Evolutionary conservation across 1,140 invertebrate genomes (phyloP).

Genomic region (Andricus grossulariae): DNA sequence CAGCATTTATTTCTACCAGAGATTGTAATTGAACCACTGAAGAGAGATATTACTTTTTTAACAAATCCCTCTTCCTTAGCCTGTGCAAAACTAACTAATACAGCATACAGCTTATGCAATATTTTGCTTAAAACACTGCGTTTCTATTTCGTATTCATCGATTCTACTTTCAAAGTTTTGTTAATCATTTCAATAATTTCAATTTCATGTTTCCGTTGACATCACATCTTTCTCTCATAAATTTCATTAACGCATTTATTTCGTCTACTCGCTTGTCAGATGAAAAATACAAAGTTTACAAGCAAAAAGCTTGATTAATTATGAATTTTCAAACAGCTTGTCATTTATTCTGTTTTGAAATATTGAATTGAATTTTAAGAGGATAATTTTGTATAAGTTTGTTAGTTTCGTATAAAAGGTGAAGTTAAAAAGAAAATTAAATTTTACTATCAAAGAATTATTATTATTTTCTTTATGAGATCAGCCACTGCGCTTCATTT

Average conservation of each 20-base stretch:
- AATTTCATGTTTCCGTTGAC: too few relatives aligned
- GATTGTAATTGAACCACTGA: slow-evolving; percentile 19
- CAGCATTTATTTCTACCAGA: too few relatives aligned
- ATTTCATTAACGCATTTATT: not conserved
- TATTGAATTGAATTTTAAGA: too few relatives aligned
- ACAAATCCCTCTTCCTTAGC: not conserved
- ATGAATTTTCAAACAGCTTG: too few relatives aligned
- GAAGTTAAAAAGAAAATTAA: not conserved
- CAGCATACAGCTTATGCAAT: not conserved
- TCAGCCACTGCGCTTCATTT: too few relatives aligned
- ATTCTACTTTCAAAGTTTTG: not conserved
- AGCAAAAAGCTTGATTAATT: too few relatives aligned
- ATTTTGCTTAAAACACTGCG: slow-evolving; percentile 13
- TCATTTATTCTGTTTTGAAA: too few relatives aligned
- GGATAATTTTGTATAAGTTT: too few relatives aligned
- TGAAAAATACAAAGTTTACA: too few relatives aligned
- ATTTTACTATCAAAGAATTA: slow-evolving; percentile 4
- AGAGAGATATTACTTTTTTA: slow-evolving; percentile 42
- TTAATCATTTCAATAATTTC: too few relatives aligned
- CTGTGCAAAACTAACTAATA: not conserved
- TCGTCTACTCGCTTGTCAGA: too few relatives aligned
- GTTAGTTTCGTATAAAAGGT: not conserved
- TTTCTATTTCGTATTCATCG: slow-evolving; percentile 28
- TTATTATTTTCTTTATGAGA: too few relatives aligned
- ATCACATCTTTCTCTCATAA: not conserved